Base-by-base conservation (phyloP, 2,888 invertebrate genomes). In the Iselma pallidipennis region DNA sequence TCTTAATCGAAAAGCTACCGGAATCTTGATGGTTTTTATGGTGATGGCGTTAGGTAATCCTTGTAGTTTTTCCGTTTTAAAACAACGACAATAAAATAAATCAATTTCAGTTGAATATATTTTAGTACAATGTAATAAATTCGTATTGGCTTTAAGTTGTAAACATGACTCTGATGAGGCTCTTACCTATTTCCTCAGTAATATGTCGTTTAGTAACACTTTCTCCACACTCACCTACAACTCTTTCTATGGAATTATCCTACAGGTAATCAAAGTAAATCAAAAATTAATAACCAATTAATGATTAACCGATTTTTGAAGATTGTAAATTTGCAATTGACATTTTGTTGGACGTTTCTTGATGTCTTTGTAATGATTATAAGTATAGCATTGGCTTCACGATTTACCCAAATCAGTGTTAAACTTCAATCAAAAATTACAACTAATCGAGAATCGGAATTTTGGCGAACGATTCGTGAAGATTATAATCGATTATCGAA, bases 331-430 rank as follows among this genome's bases (percentile, higher is more conserved):
- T 68, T 87, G 1, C 73, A 87, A 6, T 85, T 86, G 5, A 89
- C 90, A 0, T 86, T 88, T 55, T 80, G 86, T 4, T 90, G 90
- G 89, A 90, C 87, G 72, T 89, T 88, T 57, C 88, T 88, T 80
- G 90, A 90, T 73, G 77, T 89, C 49, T 86, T 90, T 68, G 86
- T 91, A 25, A 90, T 90, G 76, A 75, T 90, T 7, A 81, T 90
- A n/a, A 89, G 90, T 76, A 84, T 88, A 74, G 89, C 89, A 0
- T 76, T 91, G 52, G 80, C 87, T 0, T 84, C 87, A 6, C 83
- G 88, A 51, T 89, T 90, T 69, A 81, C 83, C 16, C 86, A 88
- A 70, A 63, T 72, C 10, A 67, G 65, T 1, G 33, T 53, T 49
- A 63, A 64, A 26, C 63, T 72, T 3, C 60, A 67, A 49, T 25